Evolutionary conservation across 1,140 invertebrate species (phyloP).

Genomic region (Pantala flavescens): DNA sequence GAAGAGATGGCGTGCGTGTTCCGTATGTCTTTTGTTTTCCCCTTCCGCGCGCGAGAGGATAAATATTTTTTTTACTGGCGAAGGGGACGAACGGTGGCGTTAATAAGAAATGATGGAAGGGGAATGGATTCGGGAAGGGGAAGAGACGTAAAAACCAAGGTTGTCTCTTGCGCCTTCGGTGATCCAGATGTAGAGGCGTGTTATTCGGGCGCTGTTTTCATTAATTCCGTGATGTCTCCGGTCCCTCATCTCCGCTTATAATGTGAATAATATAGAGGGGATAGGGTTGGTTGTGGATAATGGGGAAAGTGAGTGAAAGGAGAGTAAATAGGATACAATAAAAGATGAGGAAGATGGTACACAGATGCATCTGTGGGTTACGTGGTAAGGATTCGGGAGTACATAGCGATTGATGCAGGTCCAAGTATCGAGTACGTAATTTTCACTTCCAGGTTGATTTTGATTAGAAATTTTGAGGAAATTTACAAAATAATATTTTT

Average conservation of each 20-base stretch:
- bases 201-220: background rate
- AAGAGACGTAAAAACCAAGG: background rate
- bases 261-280: background rate
- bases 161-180: background rate
- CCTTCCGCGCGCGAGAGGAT: background rate
- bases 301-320: background rate
- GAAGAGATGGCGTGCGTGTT: conserved; percentile 1
- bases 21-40: background rate
- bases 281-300: background rate
- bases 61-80: conserved; percentile 10
- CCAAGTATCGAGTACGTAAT: too few relatives aligned
- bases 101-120: conserved; percentile 10
- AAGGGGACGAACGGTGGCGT: background rate
- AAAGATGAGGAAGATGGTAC: too few relatives aligned
- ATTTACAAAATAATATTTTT: too few relatives aligned
- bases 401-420: too few relatives aligned
- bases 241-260: background rate
- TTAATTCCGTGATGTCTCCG: background rate
- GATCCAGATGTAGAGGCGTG: background rate
- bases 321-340: too few relatives aligned
- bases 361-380: too few relatives aligned
- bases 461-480: too few relatives aligned
- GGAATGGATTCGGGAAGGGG: background rate
- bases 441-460: too few relatives aligned
- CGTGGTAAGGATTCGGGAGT: too few relatives aligned